Conservation (phyloP, 2,888 invertebrate species). For the Rhingia campestris region DNA sequence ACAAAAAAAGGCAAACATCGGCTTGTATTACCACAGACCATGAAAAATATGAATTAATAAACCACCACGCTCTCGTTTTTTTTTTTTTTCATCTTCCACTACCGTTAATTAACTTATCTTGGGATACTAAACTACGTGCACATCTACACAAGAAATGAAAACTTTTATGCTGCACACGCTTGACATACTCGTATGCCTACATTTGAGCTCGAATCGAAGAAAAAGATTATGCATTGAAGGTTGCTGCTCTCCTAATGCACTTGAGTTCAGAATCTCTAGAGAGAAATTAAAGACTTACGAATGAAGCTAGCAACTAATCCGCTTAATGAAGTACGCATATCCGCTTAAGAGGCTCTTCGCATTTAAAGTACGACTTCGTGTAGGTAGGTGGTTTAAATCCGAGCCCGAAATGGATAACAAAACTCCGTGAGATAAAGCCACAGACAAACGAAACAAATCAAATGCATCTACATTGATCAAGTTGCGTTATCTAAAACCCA, state of each 20-base stretch:
- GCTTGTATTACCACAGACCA: conserved; percentile 71
- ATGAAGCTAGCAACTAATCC: conserved; percentile 30
- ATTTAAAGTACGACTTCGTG: not conserved
- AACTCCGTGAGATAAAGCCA: not conserved
- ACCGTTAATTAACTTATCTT: conserved; percentile 65
- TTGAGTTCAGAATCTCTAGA: not conserved
- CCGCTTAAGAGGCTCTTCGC: conserved; percentile 41
- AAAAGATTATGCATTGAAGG: conserved; percentile 18
- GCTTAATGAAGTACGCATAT: conserved; percentile 48
- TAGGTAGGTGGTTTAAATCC: not conserved
- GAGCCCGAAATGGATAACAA: not conserved
- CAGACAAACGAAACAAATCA: not conserved
- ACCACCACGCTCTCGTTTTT: conserved; percentile 69
- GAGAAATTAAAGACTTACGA: conserved; percentile 18
- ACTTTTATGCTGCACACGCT: conserved; percentile 19
- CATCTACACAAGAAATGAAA: conserved; percentile 15
- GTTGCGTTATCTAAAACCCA: not conserved
- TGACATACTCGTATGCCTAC: conserved; percentile 10
- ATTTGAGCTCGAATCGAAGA: not conserved
- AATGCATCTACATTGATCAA: not conserved
- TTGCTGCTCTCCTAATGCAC: conserved; percentile 10
- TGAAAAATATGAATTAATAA: conserved; percentile 70
- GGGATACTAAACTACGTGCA: conserved; percentile 8
- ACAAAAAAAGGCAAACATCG: conserved; percentile 16
- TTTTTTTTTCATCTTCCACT: conserved; percentile 19